Conservation (phyloP, 2,113 vertebrate genomes). For the Seriola dumerili region DNA sequence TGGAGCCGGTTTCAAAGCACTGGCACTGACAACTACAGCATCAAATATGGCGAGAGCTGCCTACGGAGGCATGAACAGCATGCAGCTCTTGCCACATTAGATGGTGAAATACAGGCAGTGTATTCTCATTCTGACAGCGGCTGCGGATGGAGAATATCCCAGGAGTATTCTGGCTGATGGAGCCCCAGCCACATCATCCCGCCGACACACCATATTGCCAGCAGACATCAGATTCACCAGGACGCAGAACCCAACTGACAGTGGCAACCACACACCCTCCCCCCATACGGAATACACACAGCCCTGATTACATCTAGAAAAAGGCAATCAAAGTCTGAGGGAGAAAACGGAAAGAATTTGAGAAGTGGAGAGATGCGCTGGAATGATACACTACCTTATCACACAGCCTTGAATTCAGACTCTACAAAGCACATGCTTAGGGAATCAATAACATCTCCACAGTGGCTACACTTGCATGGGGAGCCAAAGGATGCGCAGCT, state of each 20-base stretch:
- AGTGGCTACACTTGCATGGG: slow-evolving; percentile 15
- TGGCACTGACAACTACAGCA: slow-evolving; percentile 65
- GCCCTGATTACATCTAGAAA: slow-evolving; percentile 69
- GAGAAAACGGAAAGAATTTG: slow-evolving; percentile 47
- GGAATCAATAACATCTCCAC: slow-evolving; percentile 57
- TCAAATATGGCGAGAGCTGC: slow-evolving; percentile 66
- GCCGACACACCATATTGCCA: slow-evolving; percentile 70
- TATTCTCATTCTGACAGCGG: slow-evolving; percentile 63
- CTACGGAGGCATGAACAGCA: slow-evolving; percentile 56
- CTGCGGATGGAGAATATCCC: slow-evolving; percentile 67
- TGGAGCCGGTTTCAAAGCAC: slow-evolving; percentile 74
- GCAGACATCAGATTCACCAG: slow-evolving; percentile 68
- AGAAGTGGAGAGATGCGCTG: slow-evolving; percentile 61
- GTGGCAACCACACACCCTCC: slow-evolving; percentile 37
- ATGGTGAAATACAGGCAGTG: slow-evolving; percentile 60
- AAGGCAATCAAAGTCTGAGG: slow-evolving; percentile 70
- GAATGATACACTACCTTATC: slow-evolving; percentile 63
- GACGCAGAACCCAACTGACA: slow-evolving; percentile 68
- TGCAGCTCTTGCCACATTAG: slow-evolving; percentile 58
- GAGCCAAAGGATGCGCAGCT: slow-evolving; percentile 3
- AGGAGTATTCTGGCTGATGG: slow-evolving; percentile 68
- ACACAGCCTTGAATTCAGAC: slow-evolving; percentile 51
- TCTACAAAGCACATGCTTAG: slow-evolving; percentile 21
- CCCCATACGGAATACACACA: slow-evolving; percentile 42
- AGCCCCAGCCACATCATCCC: slow-evolving; percentile 57